phyloP scores from a whole-genome alignment of 2,888 invertebrate species.

The Drosophila lacicola region DNA sequence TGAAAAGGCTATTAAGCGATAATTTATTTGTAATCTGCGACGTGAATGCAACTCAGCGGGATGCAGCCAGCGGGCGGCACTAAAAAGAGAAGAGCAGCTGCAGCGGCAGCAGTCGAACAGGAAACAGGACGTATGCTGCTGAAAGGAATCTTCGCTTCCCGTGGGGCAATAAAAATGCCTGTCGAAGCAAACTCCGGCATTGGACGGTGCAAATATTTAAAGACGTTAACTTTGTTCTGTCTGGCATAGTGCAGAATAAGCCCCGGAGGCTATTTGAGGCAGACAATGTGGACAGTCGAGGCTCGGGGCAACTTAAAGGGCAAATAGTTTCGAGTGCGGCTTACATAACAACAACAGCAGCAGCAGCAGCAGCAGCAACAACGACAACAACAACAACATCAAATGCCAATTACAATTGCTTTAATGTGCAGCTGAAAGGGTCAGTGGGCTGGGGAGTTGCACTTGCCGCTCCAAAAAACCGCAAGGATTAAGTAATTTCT shows the following conservation, averaged over 20 bases:
- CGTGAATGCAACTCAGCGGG: conserved; percentile 66
- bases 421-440: conserved; percentile 56
- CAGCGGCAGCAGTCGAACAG: conserved; percentile 22
- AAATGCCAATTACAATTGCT: conserved; percentile 79
- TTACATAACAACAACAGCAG: conserved; percentile 51
- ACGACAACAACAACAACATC: conserved; percentile 59
- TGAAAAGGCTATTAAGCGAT: conserved; percentile 83
- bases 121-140: conserved; percentile 35
- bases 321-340: conserved; percentile 63
- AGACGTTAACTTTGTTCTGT: conserved; percentile 20
- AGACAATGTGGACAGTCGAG: conserved; percentile 51
- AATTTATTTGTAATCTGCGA: conserved; percentile 85
- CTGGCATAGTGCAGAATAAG: conserved; percentile 8
- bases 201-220: conserved; percentile 52
- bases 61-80: conserved; percentile 18
- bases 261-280: conserved; percentile 46
- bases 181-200: conserved; percentile 45
- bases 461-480: conserved; percentile 65
- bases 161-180: conserved; percentile 69
- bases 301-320: conserved; percentile 53
- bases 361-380: neutral
- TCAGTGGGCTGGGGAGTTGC: conserved; percentile 19
- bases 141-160: conserved; percentile 60
- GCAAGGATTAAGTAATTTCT: conserved; percentile 81
- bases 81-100: neutral